These are phyloP conservation scores for Albula goreensis DNA, from an alignment of 2,113 vertebrate species.

Conservation along the genomic window DNA sequence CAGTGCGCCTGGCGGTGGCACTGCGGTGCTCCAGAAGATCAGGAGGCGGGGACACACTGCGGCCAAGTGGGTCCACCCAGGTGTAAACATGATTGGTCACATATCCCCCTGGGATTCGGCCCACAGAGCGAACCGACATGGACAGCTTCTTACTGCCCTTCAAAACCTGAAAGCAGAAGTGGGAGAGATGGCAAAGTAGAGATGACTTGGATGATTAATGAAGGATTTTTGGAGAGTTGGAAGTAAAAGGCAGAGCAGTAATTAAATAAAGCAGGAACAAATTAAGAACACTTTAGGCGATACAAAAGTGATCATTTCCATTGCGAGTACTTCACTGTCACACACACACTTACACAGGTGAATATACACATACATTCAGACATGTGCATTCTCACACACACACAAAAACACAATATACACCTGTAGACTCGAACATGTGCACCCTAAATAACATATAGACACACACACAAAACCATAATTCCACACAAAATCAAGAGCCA, in stretches of 20 bases:
- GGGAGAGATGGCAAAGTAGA: neutral
- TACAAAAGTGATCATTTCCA: neutral
- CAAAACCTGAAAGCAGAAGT: conserved; percentile 72
- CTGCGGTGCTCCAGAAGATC: conserved; percentile 68
- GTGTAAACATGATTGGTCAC: conserved; percentile 91
- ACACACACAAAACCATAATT: too few species aligned
- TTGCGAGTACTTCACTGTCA: neutral
- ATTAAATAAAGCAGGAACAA: neutral
- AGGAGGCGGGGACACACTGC: conserved; percentile 79
- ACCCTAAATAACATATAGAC: too few species aligned
- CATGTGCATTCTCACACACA: too few species aligned
- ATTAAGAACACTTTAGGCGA: neutral
- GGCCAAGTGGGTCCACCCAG: conserved; percentile 91
- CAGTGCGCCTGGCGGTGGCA: conserved; percentile 51
- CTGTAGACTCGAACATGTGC: too few species aligned
- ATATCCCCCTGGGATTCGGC: conserved; percentile 82
- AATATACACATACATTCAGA: neutral
- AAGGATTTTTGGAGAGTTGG: neutral
- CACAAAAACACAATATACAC: too few species aligned
- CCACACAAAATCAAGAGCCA: too few species aligned
- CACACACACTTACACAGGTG: neutral
- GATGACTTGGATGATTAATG: neutral
- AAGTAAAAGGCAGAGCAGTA: neutral
- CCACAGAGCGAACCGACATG: conserved; percentile 83
- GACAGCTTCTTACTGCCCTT: conserved; percentile 90